A percentile compares a stretch with the other conserved stretches of the same genome.
phyloP scores from a whole-genome alignment of 2,113 vertebrate genomes.

The Labrus mixtus region DNA sequence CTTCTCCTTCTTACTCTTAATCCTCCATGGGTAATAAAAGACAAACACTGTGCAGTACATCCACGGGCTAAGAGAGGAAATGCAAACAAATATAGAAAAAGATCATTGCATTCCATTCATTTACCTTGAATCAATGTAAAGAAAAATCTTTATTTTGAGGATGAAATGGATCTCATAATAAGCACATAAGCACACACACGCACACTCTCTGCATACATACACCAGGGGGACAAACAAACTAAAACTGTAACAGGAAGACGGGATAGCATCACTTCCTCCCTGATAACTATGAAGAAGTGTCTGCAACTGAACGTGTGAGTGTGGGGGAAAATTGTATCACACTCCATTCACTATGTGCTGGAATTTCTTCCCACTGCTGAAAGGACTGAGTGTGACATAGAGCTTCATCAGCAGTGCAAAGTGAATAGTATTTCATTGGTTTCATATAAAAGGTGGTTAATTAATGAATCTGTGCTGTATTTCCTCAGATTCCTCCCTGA shows the following conservation, averaged over 20 bases:
- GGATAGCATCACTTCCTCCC: conserved; percentile 66
- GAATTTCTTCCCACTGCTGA: conserved; percentile 18
- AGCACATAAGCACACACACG: not conserved
- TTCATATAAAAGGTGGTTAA: conserved; percentile 18
- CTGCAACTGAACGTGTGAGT: conserved; percentile 36
- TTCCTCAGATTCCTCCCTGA: not conserved
- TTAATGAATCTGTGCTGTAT: conserved; percentile 4
- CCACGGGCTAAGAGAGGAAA: no score
- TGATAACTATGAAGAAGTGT: conserved; percentile 36
- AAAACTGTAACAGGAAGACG: conserved; percentile 53
- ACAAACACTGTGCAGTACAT: no score
- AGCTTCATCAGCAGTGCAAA: not conserved
- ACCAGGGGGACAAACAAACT: conserved; percentile 17
- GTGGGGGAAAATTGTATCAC: conserved; percentile 38
- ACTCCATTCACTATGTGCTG: conserved; percentile 3
- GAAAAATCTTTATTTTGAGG: not conserved
- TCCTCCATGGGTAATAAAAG: no score
- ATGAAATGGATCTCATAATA: not conserved
- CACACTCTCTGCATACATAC: not conserved
- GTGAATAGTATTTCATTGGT: conserved; percentile 11
- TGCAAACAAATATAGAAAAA: no score
- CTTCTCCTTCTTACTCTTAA: not conserved
- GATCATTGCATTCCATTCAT: no score
- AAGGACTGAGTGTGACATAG: not conserved
- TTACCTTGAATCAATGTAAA: no score